Percentiles rank a stretch among this genome's conserved stretches.
Conservation (phyloP, 1,140 invertebrate genomes). For the Lamellibrachia luymesi region DNA sequence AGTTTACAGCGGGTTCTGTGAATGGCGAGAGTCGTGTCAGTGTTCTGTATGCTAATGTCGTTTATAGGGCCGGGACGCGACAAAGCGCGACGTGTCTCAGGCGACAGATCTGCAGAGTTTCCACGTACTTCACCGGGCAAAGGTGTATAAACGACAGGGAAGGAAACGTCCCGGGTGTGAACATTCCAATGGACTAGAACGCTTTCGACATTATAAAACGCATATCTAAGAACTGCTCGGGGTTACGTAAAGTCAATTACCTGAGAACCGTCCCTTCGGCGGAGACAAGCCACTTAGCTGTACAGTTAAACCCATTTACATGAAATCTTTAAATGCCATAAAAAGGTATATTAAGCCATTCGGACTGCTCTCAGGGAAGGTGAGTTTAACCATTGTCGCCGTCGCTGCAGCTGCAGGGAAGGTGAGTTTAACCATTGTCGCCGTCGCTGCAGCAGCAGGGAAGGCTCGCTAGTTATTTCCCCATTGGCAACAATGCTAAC, state of each 20-base stretch:
- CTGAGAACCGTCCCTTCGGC: not conserved
- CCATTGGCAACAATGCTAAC: no score
- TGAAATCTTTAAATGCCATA: not conserved
- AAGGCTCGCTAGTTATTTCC: no score
- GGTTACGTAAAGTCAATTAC: not conserved
- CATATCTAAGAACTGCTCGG: not conserved
- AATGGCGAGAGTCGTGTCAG: not conserved
- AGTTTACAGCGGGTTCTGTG: not conserved
- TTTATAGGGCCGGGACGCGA: not conserved
- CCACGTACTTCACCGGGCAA: not conserved
- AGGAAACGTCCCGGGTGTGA: not conserved
- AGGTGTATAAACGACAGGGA: not conserved
- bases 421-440: no score
- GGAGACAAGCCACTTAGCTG: not conserved
- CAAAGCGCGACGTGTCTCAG: not conserved
- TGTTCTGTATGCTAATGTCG: not conserved
- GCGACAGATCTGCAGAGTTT: not conserved
- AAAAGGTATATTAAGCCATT: not conserved
- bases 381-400: no score
- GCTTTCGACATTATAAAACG: not conserved
- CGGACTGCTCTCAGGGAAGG: no score
- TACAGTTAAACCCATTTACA: not conserved
- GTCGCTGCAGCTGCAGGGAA: no score
- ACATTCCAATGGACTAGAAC: conserved; percentile 1
- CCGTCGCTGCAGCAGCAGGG: no score